Conservation (phyloP, 2,113 vertebrate genomes). For the Herpetotheres cachinnans region DNA sequence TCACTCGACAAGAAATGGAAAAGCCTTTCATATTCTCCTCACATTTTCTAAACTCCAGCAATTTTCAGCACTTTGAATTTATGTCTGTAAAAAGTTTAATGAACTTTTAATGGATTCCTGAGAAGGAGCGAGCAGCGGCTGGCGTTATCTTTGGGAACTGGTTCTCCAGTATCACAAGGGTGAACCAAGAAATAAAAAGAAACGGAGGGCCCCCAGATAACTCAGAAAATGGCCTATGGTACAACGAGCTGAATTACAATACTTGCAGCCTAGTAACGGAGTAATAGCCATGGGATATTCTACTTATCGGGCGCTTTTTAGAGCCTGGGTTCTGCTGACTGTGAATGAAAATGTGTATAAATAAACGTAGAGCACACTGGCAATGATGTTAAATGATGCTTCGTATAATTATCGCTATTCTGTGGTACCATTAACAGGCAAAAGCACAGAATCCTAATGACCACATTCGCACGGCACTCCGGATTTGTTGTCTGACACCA, state of each 20-base stretch:
- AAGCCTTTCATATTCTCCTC: not conserved
- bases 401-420: conserved; percentile 68
- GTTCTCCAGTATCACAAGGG: not conserved
- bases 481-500: conserved; percentile 40
- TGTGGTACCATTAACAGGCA: conserved; percentile 56
- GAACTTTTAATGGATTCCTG: not conserved
- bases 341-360: conserved; percentile 31
- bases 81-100: not conserved
- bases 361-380: conserved; percentile 57
- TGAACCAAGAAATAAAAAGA: not conserved
- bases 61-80: not conserved
- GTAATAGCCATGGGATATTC: not conserved
- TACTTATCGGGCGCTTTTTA: not conserved
- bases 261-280: not conserved
- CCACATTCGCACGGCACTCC: not conserved
- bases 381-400: conserved; percentile 72
- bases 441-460: conserved; percentile 63
- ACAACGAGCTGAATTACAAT: not conserved
- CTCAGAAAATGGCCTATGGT: not conserved
- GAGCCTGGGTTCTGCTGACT: conserved; percentile 60
- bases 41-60: not conserved
- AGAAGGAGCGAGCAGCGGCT: not conserved
- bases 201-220: not conserved
- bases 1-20: not conserved
- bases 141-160: not conserved